Percentiles rank a stretch among this genome's conserved stretches.
Evolutionary conservation across 2,113 vertebrate genomes (phyloP).

Genomic region (Leiothrix lutea): DNA sequence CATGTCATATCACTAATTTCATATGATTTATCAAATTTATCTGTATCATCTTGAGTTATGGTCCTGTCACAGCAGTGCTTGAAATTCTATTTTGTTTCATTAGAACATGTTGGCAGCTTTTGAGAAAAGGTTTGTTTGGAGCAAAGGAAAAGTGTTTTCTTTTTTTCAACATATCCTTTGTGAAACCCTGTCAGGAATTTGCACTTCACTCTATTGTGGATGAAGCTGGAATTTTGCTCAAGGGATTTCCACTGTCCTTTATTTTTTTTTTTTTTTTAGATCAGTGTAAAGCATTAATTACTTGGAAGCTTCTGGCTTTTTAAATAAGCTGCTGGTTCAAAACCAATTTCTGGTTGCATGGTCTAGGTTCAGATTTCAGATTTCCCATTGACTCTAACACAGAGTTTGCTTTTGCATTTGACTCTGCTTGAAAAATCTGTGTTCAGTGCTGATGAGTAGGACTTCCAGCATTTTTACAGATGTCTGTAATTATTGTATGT

Average conservation of each 20-base stretch:
- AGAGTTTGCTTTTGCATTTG: neutral
- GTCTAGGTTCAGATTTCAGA: neutral
- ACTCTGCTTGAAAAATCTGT: neutral
- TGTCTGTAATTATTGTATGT: neutral
- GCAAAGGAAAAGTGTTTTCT: fast-evolving
- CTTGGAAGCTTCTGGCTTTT: neutral
- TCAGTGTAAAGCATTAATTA: neutral
- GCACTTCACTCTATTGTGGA: neutral
- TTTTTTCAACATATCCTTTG: neutral
- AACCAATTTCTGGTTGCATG: neutral
- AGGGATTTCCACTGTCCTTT: neutral
- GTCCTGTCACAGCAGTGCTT: neutral
- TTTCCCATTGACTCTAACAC: neutral
- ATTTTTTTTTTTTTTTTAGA: neutral
- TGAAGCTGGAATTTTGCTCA: neutral
- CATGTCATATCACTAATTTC: neutral
- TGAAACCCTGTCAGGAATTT: neutral
- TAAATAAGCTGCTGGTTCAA: neutral
- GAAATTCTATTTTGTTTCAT: neutral
- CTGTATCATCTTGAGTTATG: neutral
- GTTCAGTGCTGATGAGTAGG: neutral
- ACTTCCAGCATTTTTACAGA: neutral
- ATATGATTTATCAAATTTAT: neutral
- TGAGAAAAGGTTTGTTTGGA: neutral
- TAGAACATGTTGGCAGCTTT: neutral